Percentiles rank a stretch among this genome's conserved stretches.
phyloP scores from a whole-genome alignment of 2,888 invertebrate genomes.

The Nesidiocoris tenuis region DNA sequence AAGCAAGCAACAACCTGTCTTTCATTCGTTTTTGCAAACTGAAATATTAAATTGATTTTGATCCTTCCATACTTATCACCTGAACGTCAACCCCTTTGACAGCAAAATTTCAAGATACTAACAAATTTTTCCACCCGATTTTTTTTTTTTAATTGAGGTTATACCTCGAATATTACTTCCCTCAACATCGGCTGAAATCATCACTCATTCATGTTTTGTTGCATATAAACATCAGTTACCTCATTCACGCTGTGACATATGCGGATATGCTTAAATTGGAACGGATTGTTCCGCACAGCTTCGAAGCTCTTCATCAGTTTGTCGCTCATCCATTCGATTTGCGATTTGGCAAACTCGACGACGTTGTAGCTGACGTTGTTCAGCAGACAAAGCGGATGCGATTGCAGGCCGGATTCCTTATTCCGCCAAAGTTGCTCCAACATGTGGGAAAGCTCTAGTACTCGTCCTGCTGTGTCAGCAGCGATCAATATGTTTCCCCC shows the following conservation, averaged over 20 bases:
- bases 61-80: too few species aligned
- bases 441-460: slow-evolving; percentile 94
- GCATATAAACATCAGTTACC: slow-evolving; percentile 50
- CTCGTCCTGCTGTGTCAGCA: slow-evolving; percentile 95
- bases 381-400: slow-evolving; percentile 88
- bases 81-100: too few species aligned
- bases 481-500: slow-evolving; percentile 95
- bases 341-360: slow-evolving; percentile 97
- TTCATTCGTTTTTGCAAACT: too few species aligned
- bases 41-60: too few species aligned
- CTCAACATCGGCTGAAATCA: too few species aligned
- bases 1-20: too few species aligned
- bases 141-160: too few species aligned
- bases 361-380: slow-evolving; percentile 98
- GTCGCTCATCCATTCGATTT: slow-evolving; percentile 99
- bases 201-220: neutral
- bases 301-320: slow-evolving; percentile 92
- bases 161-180: too few species aligned
- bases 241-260: slow-evolving; percentile 91
- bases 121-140: too few species aligned
- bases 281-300: slow-evolving; percentile 89
- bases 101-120: too few species aligned
- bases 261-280: slow-evolving; percentile 90
- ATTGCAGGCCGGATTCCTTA: slow-evolving; percentile 91
- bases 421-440: slow-evolving; percentile 92